phyloP scores from a whole-genome alignment of 2,888 invertebrate species.

The Sipha maydis region DNA sequence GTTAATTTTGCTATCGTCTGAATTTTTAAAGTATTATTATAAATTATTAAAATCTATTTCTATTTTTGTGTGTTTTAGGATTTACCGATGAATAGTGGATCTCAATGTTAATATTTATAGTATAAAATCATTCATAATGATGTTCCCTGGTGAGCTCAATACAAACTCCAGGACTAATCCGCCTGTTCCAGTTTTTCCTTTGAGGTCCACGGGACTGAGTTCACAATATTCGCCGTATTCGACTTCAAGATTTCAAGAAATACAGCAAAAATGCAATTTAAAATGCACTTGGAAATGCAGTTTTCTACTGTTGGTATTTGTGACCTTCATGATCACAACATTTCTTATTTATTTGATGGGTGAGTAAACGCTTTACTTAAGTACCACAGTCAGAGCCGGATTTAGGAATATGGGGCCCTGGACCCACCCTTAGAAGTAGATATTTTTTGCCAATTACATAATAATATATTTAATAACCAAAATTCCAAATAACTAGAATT shows the following conservation, averaged over 20 bases:
- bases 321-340: constrained; percentile 4
- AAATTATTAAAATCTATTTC: background rate
- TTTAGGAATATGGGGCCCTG: too few relatives aligned
- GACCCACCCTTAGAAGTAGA: too few relatives aligned
- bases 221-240: constrained; percentile 72
- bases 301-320: constrained; percentile 34
- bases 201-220: constrained; percentile 74
- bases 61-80: constrained; percentile 1
- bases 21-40: too few relatives aligned
- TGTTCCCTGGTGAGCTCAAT: constrained; percentile 47
- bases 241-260: constrained; percentile 73
- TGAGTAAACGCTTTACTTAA: background rate
- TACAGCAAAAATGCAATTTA: constrained; percentile 56
- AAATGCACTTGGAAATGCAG: constrained; percentile 55
- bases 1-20: background rate
- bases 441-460: too few relatives aligned
- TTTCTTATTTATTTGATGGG: constrained; percentile 42
- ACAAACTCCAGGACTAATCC: constrained; percentile 70
- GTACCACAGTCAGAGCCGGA: too few relatives aligned
- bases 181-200: constrained; percentile 87
- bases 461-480: too few relatives aligned
- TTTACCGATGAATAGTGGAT: background rate
- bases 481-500: too few relatives aligned
- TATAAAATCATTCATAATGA: constrained; percentile 30
- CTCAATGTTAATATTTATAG: constrained; percentile 9